phyloP scores from a whole-genome alignment of 2,888 invertebrate genomes.

The Drosophila ustulata region DNA sequence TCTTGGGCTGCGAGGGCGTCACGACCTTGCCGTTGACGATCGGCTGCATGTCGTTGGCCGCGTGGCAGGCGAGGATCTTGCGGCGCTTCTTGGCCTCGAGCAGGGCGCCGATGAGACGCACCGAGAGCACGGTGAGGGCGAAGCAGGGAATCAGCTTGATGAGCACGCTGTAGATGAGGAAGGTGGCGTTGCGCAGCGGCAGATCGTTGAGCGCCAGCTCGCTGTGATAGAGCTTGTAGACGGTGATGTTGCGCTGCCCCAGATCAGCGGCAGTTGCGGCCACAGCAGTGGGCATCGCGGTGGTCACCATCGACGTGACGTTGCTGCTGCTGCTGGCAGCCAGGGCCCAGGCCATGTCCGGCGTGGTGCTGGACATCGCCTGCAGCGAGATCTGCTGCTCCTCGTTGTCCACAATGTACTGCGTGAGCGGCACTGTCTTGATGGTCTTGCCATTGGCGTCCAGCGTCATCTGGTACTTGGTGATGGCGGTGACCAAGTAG shows the following conservation, averaged over 20 bases:
- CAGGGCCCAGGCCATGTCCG: conserved; percentile 59
- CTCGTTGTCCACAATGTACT: conserved; percentile 77
- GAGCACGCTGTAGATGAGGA: conserved; percentile 96
- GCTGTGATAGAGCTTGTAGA: conserved; percentile 90
- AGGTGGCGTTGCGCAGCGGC: conserved; percentile 90
- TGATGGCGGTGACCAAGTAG: conserved; percentile 92
- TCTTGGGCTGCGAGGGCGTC: conserved; percentile 73
- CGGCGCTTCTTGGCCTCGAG: conserved; percentile 92
- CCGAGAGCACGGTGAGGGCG: conserved; percentile 92
- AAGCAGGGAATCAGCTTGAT: conserved; percentile 96
- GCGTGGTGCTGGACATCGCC: conserved; percentile 73
- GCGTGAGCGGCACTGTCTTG: conserved; percentile 67
- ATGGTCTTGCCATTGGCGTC: conserved; percentile 82
- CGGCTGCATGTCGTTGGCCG: conserved; percentile 86
- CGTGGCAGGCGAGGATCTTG: conserved; percentile 87
- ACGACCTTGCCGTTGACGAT: conserved; percentile 84
- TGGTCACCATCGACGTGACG: conserved; percentile 29
- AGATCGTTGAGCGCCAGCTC: conserved; percentile 87
- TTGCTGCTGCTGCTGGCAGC: conserved; percentile 26
- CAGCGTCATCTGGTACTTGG: conserved; percentile 86
- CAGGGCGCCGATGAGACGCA: conserved; percentile 91
- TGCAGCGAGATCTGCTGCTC: conserved; percentile 68
- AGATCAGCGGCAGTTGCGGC: conserved; percentile 31
- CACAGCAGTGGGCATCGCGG: neutral
- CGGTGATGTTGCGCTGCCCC: conserved; percentile 87